phyloP scores from a whole-genome alignment of 2,113 vertebrate species.

The Sphyrna mokarran region DNA sequence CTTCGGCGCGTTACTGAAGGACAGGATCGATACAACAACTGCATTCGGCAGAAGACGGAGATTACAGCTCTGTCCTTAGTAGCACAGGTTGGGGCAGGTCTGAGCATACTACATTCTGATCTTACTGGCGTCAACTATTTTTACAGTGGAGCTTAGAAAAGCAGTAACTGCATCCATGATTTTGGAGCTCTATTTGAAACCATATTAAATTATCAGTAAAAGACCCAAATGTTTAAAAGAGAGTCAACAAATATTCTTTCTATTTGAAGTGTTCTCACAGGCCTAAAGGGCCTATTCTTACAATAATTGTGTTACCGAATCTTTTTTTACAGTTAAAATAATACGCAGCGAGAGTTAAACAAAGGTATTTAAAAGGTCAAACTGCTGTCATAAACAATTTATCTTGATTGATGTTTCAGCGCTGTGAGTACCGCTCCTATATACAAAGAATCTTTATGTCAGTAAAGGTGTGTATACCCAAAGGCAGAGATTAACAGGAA shows the following conservation, averaged over 20 bases:
- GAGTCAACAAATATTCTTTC: constrained; percentile 1
- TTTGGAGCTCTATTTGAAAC: not conserved
- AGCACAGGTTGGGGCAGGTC: not conserved
- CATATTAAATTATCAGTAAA: not conserved
- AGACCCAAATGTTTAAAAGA: not conserved
- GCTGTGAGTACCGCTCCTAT: not conserved
- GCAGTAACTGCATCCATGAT: not conserved
- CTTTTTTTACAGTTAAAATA: constrained; percentile 32
- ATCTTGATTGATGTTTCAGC: constrained; percentile 34
- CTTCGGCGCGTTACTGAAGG: not conserved
- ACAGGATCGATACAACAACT: not conserved
- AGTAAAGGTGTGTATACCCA: constrained; percentile 31
- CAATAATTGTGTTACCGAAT: constrained; percentile 30
- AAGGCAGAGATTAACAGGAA: constrained; percentile 34
- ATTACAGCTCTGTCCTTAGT: not conserved
- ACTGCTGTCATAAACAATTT: constrained; percentile 34
- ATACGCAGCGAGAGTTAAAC: constrained; percentile 6
- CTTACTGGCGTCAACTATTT: not conserved
- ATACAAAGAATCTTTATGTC: constrained; percentile 34
- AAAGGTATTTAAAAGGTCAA: constrained; percentile 37
- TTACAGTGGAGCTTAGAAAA: not conserved
- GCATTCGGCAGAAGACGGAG: not conserved
- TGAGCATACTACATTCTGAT: not conserved
- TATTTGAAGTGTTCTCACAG: not conserved
- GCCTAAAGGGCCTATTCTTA: not conserved